Evolutionary conservation across 2,797 vertebrate genomes (phyloP).

Genomic region (Monodelphis domestica): DNA sequence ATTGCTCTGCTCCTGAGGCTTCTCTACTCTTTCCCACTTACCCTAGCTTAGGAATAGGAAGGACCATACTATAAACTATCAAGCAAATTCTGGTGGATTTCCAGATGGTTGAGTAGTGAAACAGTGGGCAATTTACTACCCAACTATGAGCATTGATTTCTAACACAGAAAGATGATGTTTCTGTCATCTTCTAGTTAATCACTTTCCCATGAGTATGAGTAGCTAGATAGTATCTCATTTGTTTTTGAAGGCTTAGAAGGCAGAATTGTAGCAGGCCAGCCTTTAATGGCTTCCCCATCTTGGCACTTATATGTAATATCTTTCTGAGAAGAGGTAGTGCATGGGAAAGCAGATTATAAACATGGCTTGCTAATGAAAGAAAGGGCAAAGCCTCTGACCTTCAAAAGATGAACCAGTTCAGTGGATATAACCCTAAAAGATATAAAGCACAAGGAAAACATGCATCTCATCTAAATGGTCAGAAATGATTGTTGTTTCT

Average conservation of each 20-base stretch:
- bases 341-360: neutral
- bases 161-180: neutral
- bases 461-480: neutral
- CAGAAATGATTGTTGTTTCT: neutral
- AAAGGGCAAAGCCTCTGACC: neutral
- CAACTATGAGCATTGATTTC: neutral
- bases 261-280: neutral
- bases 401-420: neutral
- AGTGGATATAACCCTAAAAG: neutral
- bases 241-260: neutral
- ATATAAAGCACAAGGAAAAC: neutral
- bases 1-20: neutral
- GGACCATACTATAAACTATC: too few species aligned
- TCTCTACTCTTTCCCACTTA: neutral
- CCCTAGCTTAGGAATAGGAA: neutral
- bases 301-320: neutral
- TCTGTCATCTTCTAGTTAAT: neutral
- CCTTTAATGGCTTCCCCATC: neutral
- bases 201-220: neutral
- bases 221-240: neutral
- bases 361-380: neutral
- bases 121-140: neutral
- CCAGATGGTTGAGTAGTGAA: too few species aligned
- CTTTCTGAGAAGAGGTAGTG: neutral
- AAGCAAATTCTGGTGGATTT: too few species aligned